Conservation (phyloP, 2,888 invertebrate genomes). For the Fabriciana adippe region DNA sequence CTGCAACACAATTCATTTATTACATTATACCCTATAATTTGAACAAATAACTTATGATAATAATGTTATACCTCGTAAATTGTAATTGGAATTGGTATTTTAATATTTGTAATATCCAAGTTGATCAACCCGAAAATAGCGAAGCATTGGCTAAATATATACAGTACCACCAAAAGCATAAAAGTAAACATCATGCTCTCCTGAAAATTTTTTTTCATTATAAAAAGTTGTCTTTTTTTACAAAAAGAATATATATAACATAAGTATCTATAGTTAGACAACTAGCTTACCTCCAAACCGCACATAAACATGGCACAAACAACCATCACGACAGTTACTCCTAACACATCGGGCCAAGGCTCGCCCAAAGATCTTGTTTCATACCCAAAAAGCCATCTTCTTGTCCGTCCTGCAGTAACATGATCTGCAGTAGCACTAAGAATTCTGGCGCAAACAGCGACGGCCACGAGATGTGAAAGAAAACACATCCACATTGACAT, state of each 20-base stretch:
- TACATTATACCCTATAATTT: constrained; percentile 1
- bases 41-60: background rate
- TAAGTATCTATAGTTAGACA: too few relatives aligned
- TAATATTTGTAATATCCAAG: constrained; percentile 72
- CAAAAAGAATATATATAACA: background rate
- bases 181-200: constrained; percentile 78
- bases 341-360: constrained; percentile 85
- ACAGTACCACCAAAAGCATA: constrained; percentile 66
- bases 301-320: constrained; percentile 85
- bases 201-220: constrained; percentile 53
- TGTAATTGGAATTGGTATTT: constrained; percentile 72
- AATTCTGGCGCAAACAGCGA: constrained; percentile 83
- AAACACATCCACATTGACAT: constrained; percentile 84
- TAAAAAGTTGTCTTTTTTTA: background rate
- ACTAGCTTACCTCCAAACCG: constrained; percentile 79
- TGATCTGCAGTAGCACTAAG: constrained; percentile 85
- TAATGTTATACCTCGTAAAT: constrained; percentile 64
- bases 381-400: constrained; percentile 83
- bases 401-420: constrained; percentile 82
- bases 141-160: constrained; percentile 76
- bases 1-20: constrained; percentile 50
- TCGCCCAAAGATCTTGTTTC: constrained; percentile 82
- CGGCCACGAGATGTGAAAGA: constrained; percentile 82
- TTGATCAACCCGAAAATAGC: constrained; percentile 75
- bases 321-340: constrained; percentile 83